Evolutionary conservation across 2,888 invertebrate species (phyloP), one percentile per base, ranked within the genome.

Genomic region (Autographa pulchrina): DNA sequence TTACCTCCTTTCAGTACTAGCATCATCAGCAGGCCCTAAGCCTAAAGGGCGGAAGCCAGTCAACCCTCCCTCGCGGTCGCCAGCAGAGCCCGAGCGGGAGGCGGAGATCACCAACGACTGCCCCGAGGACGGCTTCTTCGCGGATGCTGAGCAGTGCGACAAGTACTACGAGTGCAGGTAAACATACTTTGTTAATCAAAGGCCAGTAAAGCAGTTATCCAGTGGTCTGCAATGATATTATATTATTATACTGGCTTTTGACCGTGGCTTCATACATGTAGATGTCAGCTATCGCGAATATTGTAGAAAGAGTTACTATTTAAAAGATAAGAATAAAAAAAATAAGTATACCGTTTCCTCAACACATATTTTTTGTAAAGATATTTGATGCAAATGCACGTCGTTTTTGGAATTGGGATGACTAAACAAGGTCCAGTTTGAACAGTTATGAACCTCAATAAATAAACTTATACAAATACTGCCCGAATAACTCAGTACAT

Each of bases 121-220:
- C 86, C 98, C 98, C 0, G 98, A 98, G 85, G 97, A 98, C 84
- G 98, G 98, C 11, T 98, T 96, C 93, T 98, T 98, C 89, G 98
- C 98, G 13, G 98, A 98, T 88, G 97, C 97, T 16, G 97, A 97
- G 85, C 98, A 98, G 93, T 98, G 98, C 89, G 98, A 98, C 94
- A 98, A 98, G 92, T 98, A 98, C 89, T 97, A 98, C 91, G 97
- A 97, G 75, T 98, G 98, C 94, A 95, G 96, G 97, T 97, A 89
- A 91, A 89, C 38, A 32, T n/a, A 0, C 11, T 38, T 38, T 38
- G 25, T n/a, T n/a, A n/a, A n/a, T n/a, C n/a, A n/a, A n/a, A n/a
- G n/a, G n/a, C n/a, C n/a, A n/a, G n/a, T n/a, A n/a, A n/a, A n/a
- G n/a, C n/a, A n/a, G n/a, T n/a, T n/a, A n/a, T n/a, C n/a, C n/a